Base-by-base conservation (phyloP, 2,113 vertebrate species). In the Lichenostomus cassidix region DNA sequence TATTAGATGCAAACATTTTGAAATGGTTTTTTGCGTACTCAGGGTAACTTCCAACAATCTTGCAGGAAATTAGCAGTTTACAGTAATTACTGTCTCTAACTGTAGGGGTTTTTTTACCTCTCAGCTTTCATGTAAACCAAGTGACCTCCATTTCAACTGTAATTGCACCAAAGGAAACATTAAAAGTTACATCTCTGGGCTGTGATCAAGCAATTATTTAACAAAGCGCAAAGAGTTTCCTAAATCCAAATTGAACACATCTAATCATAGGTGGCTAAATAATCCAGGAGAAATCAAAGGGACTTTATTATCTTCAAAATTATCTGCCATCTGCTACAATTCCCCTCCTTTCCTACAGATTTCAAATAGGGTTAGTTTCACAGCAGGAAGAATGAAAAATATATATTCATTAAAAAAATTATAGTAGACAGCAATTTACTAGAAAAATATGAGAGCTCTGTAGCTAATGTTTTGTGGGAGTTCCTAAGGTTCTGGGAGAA, bases 191-290 rank as follows among this genome's bases (percentile, higher is more conserved):
- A 29, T 83, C 42, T 89, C 63, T 52, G 21, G 41, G n/a, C 41
- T 86, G 31, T 65, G 44, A 83, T 88, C 53, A 95, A 80, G 31
- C 49, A 52, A 69, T 80, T 80, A 44, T 50, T 96, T 83, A 92
- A 84, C 23, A 91, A 90, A 79, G 33, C n/a, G 53, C 9, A 83
- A 90, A 56, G 17, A 27, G 28, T 56, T 88, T 76, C 23, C 46
- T 47, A 86, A 60, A 44, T 44, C 58, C 21, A 85, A 79, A 88
- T 1, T 47, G 19, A 79, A 60, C 0, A 2, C 15, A 64, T 46
- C 19, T 64, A 80, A 50, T 56, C 37, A 63, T 27, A 41, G 39
- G 73, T 9, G 6, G 58, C 41, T 65, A 80, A 89, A 68, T 85
- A 87, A 75, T 60, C n/a, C 49, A 90, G 47, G 2, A 90, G n/a